Evolutionary conservation across 2,113 vertebrate genomes (phyloP).

Genomic region (Uropsilus gracilis): DNA sequence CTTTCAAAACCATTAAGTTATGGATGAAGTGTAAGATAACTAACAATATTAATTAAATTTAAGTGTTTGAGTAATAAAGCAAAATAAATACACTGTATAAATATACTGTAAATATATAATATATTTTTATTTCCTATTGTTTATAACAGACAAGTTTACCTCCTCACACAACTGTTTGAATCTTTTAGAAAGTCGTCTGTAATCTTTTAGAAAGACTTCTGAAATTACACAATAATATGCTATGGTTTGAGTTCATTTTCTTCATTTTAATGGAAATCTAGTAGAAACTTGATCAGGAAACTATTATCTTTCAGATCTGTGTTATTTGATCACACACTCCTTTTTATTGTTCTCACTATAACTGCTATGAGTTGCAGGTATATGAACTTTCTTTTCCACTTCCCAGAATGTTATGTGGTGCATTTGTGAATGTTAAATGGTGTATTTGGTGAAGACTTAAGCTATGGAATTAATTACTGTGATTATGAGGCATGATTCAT

Average conservation of each 20-base stretch:
- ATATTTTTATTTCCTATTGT: neutral
- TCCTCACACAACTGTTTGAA: neutral
- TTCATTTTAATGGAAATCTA: neutral
- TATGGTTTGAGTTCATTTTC: neutral
- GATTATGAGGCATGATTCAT: neutral
- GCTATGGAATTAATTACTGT: neutral
- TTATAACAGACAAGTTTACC: neutral
- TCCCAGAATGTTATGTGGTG: neutral
- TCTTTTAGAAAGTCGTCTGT: neutral
- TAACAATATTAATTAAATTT: slow-evolving; percentile 19
- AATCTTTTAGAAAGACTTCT: neutral
- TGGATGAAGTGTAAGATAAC: neutral
- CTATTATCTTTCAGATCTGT: neutral
- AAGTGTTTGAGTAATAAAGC: neutral
- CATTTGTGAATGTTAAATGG: neutral
- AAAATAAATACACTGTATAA: neutral
- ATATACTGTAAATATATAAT: too few species aligned
- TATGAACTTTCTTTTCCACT: neutral
- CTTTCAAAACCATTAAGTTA: too few species aligned
- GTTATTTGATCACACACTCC: neutral
- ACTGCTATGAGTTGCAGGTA: neutral
- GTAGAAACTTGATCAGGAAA: neutral
- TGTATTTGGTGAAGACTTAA: neutral
- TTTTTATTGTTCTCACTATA: neutral
- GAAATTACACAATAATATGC: neutral